Percentiles rank a stretch among this genome's conserved stretches.
These are phyloP conservation scores for Ischnura elegans DNA, from an alignment of 2,888 invertebrate genomes.

Conservation along the genomic window DNA sequence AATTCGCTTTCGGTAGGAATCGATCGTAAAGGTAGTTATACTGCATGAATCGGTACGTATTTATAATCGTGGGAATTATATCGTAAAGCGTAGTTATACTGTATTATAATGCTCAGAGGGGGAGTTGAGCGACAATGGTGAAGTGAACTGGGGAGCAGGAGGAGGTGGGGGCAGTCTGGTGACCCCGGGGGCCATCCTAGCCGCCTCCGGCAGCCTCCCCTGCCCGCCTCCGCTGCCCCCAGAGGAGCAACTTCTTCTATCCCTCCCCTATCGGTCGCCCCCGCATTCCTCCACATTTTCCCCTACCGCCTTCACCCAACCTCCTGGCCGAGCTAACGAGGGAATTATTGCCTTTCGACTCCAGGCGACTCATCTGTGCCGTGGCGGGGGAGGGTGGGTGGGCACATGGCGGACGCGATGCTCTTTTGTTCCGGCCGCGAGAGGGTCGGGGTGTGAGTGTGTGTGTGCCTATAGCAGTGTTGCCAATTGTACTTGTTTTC, in stretches of 20 bases:
- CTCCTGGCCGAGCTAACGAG: slow-evolving; percentile 20
- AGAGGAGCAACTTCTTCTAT: not conserved
- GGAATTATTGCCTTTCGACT: slow-evolving; percentile 64
- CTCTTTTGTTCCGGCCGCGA: not conserved
- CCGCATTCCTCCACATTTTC: not conserved
- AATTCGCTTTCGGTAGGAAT: too few relatives aligned
- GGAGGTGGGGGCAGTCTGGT: not conserved
- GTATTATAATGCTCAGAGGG: too few relatives aligned
- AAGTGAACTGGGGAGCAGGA: not conserved
- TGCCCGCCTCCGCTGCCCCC: not conserved
- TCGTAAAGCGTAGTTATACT: too few relatives aligned
- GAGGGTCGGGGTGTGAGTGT: not conserved
- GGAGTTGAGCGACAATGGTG: too few relatives aligned
- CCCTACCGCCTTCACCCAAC: not conserved
- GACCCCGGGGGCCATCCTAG: not conserved
- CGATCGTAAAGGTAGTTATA: too few relatives aligned
- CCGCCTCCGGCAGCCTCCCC: not conserved
- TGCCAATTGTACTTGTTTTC: too few relatives aligned
- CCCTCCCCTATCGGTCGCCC: not conserved
- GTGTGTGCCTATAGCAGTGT: too few relatives aligned
- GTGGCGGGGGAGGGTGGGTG: not conserved
- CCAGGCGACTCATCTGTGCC: not conserved
- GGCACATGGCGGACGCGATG: not conserved
- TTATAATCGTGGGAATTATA: too few relatives aligned
- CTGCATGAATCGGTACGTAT: too few relatives aligned